Conservation (phyloP, 2,888 invertebrate species). For the Zootermopsis nevadensis region DNA sequence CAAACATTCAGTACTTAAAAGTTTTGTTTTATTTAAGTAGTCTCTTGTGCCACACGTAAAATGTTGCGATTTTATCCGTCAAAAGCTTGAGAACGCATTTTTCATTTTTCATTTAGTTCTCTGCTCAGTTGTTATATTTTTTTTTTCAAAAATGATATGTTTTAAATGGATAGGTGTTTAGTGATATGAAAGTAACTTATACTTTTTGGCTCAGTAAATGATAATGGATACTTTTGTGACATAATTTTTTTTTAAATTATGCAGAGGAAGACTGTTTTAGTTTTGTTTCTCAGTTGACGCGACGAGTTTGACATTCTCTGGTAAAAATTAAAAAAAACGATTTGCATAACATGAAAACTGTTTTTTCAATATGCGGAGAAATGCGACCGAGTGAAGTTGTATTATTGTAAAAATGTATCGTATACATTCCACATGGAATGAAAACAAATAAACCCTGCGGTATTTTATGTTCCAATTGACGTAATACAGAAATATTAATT, state of each 20-base stretch:
- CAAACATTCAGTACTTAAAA: background rate
- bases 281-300: slow-evolving; percentile 26
- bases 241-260: slow-evolving; percentile 7
- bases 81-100: background rate
- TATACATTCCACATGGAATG: slow-evolving; percentile 38
- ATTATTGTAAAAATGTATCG: slow-evolving; percentile 42
- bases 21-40: background rate
- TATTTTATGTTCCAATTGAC: slow-evolving; percentile 28
- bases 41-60: slow-evolving; percentile 13
- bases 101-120: slow-evolving; percentile 27
- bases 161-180: background rate
- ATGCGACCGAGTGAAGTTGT: slow-evolving; percentile 25
- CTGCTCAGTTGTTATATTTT: background rate
- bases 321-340: slow-evolving; percentile 8
- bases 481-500: slow-evolving; percentile 33
- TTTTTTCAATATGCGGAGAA: slow-evolving; percentile 35
- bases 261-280: background rate
- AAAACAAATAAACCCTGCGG: slow-evolving; percentile 30
- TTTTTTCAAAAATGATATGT: background rate
- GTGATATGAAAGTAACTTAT: slow-evolving; percentile 13
- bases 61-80: background rate
- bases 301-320: slow-evolving; percentile 34
- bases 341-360: slow-evolving; percentile 40
- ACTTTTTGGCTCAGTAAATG: background rate
- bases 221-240: slow-evolving; percentile 18